Percentiles rank a stretch among this genome's conserved stretches.
Evolutionary conservation across 2,113 vertebrate genomes (phyloP).

Genomic region (Euleptes europaea): DNA sequence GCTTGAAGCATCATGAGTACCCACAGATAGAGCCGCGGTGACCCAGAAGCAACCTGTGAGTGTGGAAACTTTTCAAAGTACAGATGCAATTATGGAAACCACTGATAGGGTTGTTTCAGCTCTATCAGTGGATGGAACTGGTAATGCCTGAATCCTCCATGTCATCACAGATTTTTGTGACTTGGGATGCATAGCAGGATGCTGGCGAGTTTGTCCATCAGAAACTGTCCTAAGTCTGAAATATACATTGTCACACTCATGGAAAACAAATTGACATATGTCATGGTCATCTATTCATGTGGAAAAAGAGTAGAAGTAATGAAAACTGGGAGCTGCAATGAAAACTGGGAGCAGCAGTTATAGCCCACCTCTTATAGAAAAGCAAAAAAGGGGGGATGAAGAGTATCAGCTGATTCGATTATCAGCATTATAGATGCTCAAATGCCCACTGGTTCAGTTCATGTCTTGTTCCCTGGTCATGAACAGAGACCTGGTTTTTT

Average conservation of each 20-base stretch:
- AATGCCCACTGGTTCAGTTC: too few relatives aligned
- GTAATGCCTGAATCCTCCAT: neutral
- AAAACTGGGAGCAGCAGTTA: too few relatives aligned
- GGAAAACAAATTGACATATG: too few relatives aligned
- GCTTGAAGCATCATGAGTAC: neutral
- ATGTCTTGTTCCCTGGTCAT: too few relatives aligned
- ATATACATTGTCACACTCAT: neutral
- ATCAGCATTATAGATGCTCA: too few relatives aligned
- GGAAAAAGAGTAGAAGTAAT: too few relatives aligned
- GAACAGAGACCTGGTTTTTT: too few relatives aligned
- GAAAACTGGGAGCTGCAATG: too few relatives aligned
- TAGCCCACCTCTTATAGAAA: too few relatives aligned
- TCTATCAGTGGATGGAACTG: neutral
- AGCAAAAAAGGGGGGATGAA: too few relatives aligned
- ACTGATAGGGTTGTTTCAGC: neutral
- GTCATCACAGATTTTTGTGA: neutral
- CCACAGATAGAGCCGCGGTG: neutral
- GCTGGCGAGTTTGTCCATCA: neutral
- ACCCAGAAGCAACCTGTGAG: neutral
- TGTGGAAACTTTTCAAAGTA: neutral
- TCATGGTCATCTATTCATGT: too few relatives aligned
- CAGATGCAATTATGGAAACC: neutral
- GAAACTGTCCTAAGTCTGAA: neutral
- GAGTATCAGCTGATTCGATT: too few relatives aligned
- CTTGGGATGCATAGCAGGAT: neutral